Percentiles rank a stretch among this genome's conserved stretches.
phyloP scores from a whole-genome alignment of 2,888 invertebrate species.

The Autographa gamma region DNA sequence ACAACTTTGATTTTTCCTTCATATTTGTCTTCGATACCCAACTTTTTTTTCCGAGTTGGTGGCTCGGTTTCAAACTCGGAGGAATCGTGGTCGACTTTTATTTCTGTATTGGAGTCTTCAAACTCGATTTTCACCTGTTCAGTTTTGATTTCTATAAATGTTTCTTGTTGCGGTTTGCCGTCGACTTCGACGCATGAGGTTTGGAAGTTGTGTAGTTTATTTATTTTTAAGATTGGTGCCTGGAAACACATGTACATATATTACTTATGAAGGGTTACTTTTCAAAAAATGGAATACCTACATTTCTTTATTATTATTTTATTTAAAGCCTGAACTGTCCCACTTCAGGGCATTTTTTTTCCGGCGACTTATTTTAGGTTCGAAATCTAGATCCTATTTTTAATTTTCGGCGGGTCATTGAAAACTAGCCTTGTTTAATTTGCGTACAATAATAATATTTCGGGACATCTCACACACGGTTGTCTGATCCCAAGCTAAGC shows the following conservation, averaged over 20 bases:
- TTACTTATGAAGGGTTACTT: too few species aligned
- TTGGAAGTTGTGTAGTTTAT: constrained; percentile 39
- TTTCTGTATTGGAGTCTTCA: constrained; percentile 56
- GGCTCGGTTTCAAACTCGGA: constrained; percentile 65
- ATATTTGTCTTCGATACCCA: constrained; percentile 56
- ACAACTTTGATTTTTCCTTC: constrained; percentile 71
- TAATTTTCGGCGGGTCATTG: too few species aligned
- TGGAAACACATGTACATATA: constrained; percentile 9
- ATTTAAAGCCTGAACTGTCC: too few species aligned
- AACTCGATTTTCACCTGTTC: constrained; percentile 3
- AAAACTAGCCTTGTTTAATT: too few species aligned
- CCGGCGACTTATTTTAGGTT: too few species aligned
- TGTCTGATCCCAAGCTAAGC: too few species aligned
- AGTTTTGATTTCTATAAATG: constrained; percentile 17
- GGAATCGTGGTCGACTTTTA: constrained; percentile 70
- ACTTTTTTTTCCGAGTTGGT: constrained; percentile 12
- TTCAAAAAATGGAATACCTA: too few species aligned
- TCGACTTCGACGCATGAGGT: background rate
- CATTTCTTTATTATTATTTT: too few species aligned
- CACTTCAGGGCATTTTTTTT: too few species aligned
- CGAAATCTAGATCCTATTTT: too few species aligned
- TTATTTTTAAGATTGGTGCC: constrained; percentile 37
- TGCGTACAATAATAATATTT: too few species aligned
- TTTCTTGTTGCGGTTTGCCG: background rate
- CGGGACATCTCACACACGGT: too few species aligned